Conservation (phyloP, 2,888 invertebrate genomes). For the Lepidocyrtoides sp. region DNA sequence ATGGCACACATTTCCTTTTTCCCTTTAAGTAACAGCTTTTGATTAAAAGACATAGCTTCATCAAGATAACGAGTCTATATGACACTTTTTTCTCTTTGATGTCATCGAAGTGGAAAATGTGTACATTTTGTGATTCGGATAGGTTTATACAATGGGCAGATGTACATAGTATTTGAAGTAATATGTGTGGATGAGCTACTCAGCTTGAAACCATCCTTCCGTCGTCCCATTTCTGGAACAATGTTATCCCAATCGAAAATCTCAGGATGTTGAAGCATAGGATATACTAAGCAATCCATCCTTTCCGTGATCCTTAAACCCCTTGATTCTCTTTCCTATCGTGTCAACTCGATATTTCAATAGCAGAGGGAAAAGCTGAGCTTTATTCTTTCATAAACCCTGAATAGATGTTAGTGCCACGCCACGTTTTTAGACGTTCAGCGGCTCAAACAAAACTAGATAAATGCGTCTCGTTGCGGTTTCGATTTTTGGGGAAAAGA, state of each 20-base stretch:
- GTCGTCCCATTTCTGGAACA: slow-evolving; percentile 50
- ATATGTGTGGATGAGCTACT: slow-evolving; percentile 45
- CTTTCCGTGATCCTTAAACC: slow-evolving; percentile 6
- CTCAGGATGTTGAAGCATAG: slow-evolving; percentile 11
- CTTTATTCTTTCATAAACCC: background rate
- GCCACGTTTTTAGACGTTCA: background rate
- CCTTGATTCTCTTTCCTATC: slow-evolving; percentile 14
- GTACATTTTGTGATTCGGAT: background rate
- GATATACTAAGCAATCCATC: slow-evolving; percentile 6
- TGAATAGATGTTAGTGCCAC: background rate
- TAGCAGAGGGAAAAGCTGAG: background rate
- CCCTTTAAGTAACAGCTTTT: slow-evolving; percentile 10
- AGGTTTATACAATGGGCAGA: background rate
- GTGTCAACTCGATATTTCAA: slow-evolving; percentile 5
- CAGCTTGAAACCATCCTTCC: slow-evolving; percentile 25
- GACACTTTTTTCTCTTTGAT: slow-evolving; percentile 37
- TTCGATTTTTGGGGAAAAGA: no score
- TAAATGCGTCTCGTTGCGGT: background rate
- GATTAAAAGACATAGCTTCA: slow-evolving; percentile 46
- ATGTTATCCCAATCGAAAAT: background rate
- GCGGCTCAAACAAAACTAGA: background rate
- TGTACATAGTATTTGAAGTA: background rate
- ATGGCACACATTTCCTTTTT: slow-evolving; percentile 27
- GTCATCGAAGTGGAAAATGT: background rate
- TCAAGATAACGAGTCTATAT: background rate